Percentiles rank a stretch among this genome's conserved stretches.
Conservation (phyloP, 2,113 vertebrate species). For the Calcarius ornatus region DNA sequence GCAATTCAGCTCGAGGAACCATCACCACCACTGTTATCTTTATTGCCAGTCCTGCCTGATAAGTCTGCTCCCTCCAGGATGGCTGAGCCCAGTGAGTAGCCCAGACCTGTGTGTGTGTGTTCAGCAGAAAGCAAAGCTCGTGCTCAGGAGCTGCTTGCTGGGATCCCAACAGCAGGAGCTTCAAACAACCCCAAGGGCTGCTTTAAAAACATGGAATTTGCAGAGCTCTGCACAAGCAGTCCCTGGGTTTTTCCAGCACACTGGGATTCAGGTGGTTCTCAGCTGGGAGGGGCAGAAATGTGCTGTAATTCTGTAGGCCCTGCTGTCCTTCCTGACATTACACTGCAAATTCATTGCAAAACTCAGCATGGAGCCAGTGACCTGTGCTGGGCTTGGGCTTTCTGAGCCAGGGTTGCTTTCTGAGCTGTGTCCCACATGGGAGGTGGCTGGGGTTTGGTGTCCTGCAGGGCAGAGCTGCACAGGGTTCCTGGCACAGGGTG, state of each 20-base stretch:
- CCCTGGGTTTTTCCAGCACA: not conserved
- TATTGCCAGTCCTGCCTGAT: not conserved
- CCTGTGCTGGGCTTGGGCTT: not conserved
- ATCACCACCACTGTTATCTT: not conserved
- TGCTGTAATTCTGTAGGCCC: not conserved
- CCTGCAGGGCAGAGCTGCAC: not conserved
- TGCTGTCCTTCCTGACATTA: not conserved
- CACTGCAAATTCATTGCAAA: not conserved
- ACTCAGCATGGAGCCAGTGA: not conserved
- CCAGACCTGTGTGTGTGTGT: not conserved
- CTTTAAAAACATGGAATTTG: not conserved
- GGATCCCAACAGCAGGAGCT: not conserved
- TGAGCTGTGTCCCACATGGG: rapidly evolving
- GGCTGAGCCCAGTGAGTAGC: not conserved
- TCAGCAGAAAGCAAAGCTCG: not conserved
- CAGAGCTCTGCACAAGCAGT: not conserved
- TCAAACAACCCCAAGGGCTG: not conserved
- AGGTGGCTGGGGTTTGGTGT: rapidly evolving
- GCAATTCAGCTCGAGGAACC: not conserved
- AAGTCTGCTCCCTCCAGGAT: not conserved
- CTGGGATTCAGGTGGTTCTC: not conserved
- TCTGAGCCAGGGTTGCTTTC: not conserved
- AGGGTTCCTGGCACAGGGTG: not conserved
- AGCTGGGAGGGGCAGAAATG: not conserved
- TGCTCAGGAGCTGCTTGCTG: not conserved